Percentiles rank a stretch among this genome's conserved stretches.
phyloP scores from a whole-genome alignment of 2,797 vertebrate species.

The Morus bassanus region DNA sequence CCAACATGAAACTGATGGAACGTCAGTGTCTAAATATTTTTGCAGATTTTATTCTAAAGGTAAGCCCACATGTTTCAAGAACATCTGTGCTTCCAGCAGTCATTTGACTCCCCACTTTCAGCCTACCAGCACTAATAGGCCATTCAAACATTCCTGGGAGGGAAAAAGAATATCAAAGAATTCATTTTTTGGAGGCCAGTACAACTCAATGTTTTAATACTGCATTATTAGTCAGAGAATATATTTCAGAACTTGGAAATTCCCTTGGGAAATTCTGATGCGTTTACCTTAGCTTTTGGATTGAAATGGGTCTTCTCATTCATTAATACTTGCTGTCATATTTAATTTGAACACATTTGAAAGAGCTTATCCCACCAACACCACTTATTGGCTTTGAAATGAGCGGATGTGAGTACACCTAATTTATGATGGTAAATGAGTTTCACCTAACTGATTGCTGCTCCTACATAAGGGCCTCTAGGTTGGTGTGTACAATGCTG shows the following conservation, averaged over 20 bases:
- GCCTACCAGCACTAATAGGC: neutral
- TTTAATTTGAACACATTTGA: neutral
- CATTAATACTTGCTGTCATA: neutral
- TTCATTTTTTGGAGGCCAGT: neutral
- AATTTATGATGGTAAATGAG: neutral
- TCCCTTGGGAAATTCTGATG: neutral
- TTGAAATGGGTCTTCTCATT: neutral
- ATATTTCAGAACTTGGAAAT: neutral
- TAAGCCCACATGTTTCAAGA: neutral
- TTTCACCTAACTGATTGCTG: neutral
- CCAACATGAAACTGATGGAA: neutral
- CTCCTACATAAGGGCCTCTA: neutral
- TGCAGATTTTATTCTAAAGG: neutral
- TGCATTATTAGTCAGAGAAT: neutral
- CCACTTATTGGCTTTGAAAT: neutral
- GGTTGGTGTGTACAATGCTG: neutral
- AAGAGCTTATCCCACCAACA: neutral
- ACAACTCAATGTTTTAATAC: neutral
- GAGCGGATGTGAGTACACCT: neutral
- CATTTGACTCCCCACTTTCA: neutral
- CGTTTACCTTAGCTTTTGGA: neutral
- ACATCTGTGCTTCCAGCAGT: neutral
- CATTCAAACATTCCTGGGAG: neutral
- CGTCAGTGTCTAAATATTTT: neutral
- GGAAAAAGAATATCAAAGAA: neutral